Conservation (phyloP, 2,113 vertebrate genomes). For the Ptilonorhynchus violaceus region DNA sequence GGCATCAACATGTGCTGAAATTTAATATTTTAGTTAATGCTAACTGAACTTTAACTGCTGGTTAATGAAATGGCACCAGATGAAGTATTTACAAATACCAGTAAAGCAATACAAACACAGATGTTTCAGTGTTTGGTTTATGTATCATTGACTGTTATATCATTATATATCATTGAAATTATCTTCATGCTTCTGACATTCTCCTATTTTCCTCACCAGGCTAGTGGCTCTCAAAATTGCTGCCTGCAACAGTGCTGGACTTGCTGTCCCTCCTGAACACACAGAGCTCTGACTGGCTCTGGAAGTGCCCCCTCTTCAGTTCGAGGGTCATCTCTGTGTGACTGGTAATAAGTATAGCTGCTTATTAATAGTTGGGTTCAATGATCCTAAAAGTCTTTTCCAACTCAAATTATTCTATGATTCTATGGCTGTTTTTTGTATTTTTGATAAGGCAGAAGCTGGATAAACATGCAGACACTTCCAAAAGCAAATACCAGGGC, state of each 20-base stretch:
- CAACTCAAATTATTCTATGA: not conserved
- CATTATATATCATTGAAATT: not conserved
- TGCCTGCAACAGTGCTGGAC: not conserved
- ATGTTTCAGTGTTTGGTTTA: not conserved
- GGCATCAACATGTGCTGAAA: not conserved
- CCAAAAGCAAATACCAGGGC: not conserved
- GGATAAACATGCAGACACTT: not conserved
- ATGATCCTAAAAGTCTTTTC: not conserved
- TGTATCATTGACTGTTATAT: not conserved
- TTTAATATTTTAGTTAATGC: not conserved
- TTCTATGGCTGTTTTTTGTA: not conserved
- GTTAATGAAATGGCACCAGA: slow-evolving; percentile 1
- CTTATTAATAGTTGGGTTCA: not conserved
- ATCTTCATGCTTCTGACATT: not conserved
- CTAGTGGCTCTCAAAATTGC: not conserved
- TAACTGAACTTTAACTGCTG: not conserved
- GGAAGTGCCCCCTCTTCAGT: not conserved
- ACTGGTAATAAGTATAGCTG: not conserved
- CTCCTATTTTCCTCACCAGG: not conserved
- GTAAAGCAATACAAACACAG: not conserved
- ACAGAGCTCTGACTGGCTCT: not conserved
- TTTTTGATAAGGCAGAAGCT: not conserved
- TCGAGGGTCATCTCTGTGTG: not conserved
- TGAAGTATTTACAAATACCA: not conserved
- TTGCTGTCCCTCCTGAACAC: not conserved